Evolutionary conservation across 2,113 vertebrate species (phyloP).

Genomic region (Todiramphus chloris): DNA sequence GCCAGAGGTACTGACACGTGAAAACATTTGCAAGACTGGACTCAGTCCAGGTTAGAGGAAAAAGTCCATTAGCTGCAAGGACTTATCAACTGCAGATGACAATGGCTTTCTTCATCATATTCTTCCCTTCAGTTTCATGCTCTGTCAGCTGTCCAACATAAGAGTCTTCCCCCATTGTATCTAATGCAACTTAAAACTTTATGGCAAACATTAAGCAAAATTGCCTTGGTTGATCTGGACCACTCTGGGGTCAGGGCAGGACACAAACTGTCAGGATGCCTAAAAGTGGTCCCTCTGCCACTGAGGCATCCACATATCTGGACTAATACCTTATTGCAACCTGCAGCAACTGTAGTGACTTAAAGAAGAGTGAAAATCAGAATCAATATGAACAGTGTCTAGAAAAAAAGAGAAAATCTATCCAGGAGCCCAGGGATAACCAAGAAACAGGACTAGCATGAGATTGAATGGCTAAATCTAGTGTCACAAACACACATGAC

Average conservation of each 20-base stretch:
- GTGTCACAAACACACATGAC: not conserved
- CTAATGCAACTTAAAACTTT: not conserved
- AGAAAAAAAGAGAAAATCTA: not conserved
- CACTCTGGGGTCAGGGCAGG: accelerated
- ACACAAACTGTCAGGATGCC: not conserved
- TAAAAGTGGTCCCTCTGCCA: not conserved
- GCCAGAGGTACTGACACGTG: not conserved
- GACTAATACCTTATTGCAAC: not conserved
- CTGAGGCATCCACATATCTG: not conserved
- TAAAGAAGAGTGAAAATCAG: not conserved
- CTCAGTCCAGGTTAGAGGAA: not conserved
- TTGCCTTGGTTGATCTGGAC: not conserved
- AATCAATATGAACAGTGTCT: not conserved
- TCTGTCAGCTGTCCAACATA: not conserved
- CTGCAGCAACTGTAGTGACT: not conserved
- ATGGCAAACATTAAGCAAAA: not conserved
- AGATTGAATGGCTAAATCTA: not conserved
- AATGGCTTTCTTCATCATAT: not conserved
- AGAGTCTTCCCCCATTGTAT: not conserved
- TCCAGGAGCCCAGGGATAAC: not conserved
- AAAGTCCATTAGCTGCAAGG: not conserved
- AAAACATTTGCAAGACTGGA: not conserved
- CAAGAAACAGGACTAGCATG: not conserved
- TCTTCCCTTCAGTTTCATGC: not conserved
- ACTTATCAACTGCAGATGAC: not conserved